Evolutionary conservation across 2,888 invertebrate species (phyloP).

Genomic region (Ctena decussata): DNA sequence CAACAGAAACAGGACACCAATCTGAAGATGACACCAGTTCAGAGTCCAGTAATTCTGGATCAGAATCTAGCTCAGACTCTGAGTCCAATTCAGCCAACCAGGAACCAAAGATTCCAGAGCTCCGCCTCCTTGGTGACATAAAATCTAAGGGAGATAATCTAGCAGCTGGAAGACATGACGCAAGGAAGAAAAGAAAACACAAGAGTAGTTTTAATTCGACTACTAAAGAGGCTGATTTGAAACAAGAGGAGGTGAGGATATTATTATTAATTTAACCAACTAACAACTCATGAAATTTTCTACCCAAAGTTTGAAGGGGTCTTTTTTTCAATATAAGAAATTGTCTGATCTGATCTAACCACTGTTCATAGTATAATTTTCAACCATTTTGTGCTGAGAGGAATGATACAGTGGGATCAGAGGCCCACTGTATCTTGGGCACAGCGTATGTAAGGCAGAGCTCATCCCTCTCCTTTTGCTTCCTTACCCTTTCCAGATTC

Average conservation of each 20-base stretch:
- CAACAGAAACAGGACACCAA: background rate
- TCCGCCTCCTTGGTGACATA: slow-evolving; percentile 76
- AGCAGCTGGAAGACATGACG: slow-evolving; percentile 16
- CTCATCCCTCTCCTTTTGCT: too few species aligned
- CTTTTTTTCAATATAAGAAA: too few species aligned
- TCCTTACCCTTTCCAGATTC: too few species aligned
- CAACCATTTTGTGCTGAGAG: too few species aligned
- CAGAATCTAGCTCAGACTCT: slow-evolving; percentile 46
- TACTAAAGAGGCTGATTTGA: slow-evolving; percentile 68
- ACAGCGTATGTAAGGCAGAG: too few species aligned
- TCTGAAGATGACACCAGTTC: background rate
- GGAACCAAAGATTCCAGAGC: slow-evolving; percentile 41
- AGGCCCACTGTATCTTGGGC: too few species aligned
- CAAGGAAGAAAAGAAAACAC: slow-evolving; percentile 81
- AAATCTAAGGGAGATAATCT: slow-evolving; percentile 57
- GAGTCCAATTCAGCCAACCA: slow-evolving; percentile 18
- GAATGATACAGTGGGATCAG: too few species aligned
- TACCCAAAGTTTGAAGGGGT: too few species aligned
- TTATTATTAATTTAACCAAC: too few species aligned
- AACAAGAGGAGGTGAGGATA: slow-evolving; percentile 74
- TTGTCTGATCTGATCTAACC: too few species aligned
- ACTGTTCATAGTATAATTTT: too few species aligned
- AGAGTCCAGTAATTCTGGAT: background rate
- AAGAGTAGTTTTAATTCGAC: slow-evolving; percentile 62
- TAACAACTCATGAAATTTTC: too few species aligned